Conservation (phyloP, 2,113 vertebrate species). For the Astur gentilis region DNA sequence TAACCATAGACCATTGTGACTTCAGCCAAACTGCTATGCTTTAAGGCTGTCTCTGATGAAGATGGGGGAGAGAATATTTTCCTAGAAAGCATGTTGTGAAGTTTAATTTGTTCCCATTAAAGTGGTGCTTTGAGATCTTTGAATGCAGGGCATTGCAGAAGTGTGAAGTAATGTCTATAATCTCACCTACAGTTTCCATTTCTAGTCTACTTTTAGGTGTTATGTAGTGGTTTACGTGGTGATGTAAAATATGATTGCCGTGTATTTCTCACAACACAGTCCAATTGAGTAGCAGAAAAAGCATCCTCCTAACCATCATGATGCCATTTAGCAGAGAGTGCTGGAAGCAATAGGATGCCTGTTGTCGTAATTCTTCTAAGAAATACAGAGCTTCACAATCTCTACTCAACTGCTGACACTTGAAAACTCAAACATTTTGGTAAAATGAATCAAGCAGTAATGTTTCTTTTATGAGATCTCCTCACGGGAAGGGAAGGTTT, state of each 20-base stretch:
- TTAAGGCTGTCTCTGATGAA: background rate
- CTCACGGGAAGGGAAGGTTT: constrained; percentile 63
- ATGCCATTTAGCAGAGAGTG: constrained; percentile 65
- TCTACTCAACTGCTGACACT: constrained; percentile 68
- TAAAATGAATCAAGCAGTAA: constrained; percentile 74
- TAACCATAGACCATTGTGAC: constrained; percentile 8
- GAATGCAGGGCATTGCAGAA: background rate
- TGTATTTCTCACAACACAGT: constrained; percentile 6
- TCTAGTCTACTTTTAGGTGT: constrained; percentile 13
- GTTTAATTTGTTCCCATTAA: constrained; percentile 17
- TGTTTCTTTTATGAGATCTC: constrained; percentile 77
- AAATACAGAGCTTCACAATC: constrained; percentile 64
- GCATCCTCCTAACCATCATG: constrained; percentile 52
- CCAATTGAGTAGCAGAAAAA: constrained; percentile 6
- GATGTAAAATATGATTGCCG: constrained; percentile 25
- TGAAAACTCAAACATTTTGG: constrained; percentile 72
- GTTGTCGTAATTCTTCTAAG: constrained; percentile 61
- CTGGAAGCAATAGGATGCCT: constrained; percentile 41
- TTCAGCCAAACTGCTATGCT: background rate
- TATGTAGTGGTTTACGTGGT: constrained; percentile 3
- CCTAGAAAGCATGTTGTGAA: constrained; percentile 21
- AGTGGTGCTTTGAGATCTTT: constrained; percentile 12
- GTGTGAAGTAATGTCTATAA: constrained; percentile 30
- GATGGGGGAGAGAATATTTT: background rate
- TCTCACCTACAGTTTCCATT: constrained; percentile 28